These are phyloP conservation scores for Nasonovia ribisnigri DNA, from an alignment of 2,888 invertebrate species.

Conservation along the genomic window DNA sequence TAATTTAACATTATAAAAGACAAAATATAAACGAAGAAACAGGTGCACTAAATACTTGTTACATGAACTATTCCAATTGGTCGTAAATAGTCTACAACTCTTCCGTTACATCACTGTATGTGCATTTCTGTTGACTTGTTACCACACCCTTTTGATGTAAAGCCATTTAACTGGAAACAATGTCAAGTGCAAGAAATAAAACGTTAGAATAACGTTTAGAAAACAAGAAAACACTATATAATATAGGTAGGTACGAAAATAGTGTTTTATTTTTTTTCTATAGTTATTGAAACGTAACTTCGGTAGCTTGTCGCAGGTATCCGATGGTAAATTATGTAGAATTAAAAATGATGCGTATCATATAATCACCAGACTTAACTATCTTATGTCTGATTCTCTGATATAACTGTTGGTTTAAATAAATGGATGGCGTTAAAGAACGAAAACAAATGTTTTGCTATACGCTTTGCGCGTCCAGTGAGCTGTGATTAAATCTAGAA, in stretches of 20 bases:
- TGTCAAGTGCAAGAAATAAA: background rate
- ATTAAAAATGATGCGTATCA: too few species aligned
- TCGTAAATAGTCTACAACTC: slow-evolving; percentile 13
- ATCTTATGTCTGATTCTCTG: background rate
- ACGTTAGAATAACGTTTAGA: background rate
- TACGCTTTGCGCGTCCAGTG: background rate
- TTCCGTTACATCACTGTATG: background rate
- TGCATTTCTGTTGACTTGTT: background rate
- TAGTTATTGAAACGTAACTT: background rate
- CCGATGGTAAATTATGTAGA: background rate
- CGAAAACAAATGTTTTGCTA: slow-evolving; percentile 9
- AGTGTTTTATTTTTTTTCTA: background rate
- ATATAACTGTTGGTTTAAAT: background rate
- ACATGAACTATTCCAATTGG: background rate
- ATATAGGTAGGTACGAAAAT: background rate
- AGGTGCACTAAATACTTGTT: background rate
- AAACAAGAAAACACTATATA: background rate
- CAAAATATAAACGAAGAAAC: background rate
- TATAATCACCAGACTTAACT: background rate
- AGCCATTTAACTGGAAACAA: slow-evolving; percentile 25
- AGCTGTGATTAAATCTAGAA: slow-evolving; percentile 42
- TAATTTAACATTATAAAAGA: background rate
- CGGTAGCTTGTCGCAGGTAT: background rate
- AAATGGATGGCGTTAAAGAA: background rate
- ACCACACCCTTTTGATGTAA: background rate